Evolutionary conservation across 2,113 vertebrate genomes (phyloP).

Genomic region (Takifugu flavidus): DNA sequence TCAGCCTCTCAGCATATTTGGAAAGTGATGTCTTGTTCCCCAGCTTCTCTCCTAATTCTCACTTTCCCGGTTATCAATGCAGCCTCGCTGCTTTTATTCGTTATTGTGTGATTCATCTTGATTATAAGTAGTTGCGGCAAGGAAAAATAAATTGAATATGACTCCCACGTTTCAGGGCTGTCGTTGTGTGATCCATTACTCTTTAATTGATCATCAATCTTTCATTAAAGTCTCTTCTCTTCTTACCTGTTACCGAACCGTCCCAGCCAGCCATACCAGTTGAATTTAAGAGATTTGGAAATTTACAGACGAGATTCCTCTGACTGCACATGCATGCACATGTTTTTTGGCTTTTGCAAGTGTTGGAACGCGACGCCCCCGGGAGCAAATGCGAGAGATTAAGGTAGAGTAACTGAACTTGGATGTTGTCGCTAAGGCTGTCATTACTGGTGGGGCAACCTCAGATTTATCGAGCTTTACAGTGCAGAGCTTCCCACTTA

Average conservation of each 20-base stretch:
- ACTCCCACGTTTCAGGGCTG: background rate
- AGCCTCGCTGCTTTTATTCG: background rate
- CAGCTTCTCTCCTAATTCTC: slow-evolving; percentile 21
- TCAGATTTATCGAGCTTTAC: slow-evolving; percentile 62
- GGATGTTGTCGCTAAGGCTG: slow-evolving; percentile 29
- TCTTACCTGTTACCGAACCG: background rate
- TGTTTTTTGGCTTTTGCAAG: slow-evolving; percentile 31
- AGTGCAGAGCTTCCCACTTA: slow-evolving; percentile 54
- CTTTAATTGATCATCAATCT: background rate
- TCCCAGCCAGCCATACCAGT: background rate
- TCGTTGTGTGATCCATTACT: background rate
- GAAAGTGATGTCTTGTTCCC: slow-evolving; percentile 42
- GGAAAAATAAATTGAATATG: background rate
- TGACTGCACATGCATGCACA: slow-evolving; percentile 13
- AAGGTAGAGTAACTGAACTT: slow-evolving; percentile 28
- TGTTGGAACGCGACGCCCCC: slow-evolving; percentile 26
- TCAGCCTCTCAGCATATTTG: slow-evolving; percentile 39
- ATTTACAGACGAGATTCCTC: background rate
- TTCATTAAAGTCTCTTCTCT: background rate
- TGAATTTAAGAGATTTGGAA: slow-evolving; percentile 1
- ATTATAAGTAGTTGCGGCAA: background rate
- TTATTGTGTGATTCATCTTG: background rate
- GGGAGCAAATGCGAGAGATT: slow-evolving; percentile 19
- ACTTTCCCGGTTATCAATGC: slow-evolving; percentile 12
- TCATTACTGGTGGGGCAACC: slow-evolving; percentile 38